Conservation (phyloP, 2,797 vertebrate genomes). For the Manis javanica region DNA sequence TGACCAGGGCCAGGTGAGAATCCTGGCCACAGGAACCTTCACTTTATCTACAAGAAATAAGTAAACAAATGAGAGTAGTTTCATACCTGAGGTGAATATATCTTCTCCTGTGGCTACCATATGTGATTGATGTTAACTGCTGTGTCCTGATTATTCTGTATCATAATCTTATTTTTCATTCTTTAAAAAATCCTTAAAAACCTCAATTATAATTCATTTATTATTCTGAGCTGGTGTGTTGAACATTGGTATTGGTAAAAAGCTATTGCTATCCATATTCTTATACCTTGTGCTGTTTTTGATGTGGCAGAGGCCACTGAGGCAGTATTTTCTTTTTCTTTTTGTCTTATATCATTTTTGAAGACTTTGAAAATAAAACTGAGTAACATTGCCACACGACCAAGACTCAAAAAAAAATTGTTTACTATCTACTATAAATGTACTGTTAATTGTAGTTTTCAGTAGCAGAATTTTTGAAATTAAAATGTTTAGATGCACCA, state of each 20-base stretch:
- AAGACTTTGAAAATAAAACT: conserved; percentile 31
- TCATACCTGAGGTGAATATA: background rate
- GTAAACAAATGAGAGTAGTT: background rate
- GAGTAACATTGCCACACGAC: background rate
- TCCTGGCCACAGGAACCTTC: no score
- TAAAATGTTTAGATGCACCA: conserved; percentile 52
- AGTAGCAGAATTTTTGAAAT: conserved; percentile 51
- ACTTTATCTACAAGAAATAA: background rate
- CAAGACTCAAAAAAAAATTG: background rate
- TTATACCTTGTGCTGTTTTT: background rate
- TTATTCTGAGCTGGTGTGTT: background rate
- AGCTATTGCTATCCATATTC: background rate
- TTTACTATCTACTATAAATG: conserved; percentile 20
- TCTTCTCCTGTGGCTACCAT: background rate
- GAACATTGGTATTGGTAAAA: background rate
- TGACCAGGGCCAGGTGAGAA: no score
- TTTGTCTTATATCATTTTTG: conserved; percentile 21
- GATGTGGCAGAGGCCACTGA: background rate
- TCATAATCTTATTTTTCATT: conserved; percentile 60
- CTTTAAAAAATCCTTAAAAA: conserved; percentile 80
- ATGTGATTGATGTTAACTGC: background rate
- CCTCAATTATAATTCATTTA: conserved; percentile 61
- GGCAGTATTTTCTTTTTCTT: conserved; percentile 25
- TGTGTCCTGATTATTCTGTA: background rate
- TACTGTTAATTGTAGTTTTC: conserved; percentile 56